A percentile compares a stretch with the other conserved stretches of the same genome.
Conservation (phyloP, 2,113 vertebrate genomes). For the Noturus placidus region DNA sequence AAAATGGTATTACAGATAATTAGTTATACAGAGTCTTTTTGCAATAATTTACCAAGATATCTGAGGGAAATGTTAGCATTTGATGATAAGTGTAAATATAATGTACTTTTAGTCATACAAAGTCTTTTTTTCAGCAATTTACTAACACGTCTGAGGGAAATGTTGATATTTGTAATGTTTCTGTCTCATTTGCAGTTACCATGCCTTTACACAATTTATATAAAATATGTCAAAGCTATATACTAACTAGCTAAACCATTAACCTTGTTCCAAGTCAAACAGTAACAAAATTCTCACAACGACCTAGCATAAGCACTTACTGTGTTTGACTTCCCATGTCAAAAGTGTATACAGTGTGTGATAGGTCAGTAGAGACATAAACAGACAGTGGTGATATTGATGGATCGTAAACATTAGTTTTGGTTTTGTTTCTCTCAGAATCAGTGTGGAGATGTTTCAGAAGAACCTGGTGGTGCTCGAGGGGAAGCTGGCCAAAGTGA, state of each 20-base stretch:
- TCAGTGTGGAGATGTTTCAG: slow-evolving; percentile 51
- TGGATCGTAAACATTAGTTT: neutral
- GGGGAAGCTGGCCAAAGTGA: slow-evolving; percentile 43
- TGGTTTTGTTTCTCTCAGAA: slow-evolving; percentile 28
- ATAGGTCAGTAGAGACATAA: neutral
- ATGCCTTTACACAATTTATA: neutral
- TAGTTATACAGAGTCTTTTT: neutral
- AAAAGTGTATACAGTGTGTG: neutral
- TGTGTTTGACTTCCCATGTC: neutral
- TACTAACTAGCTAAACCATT: neutral
- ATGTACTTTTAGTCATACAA: neutral
- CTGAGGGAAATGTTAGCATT: neutral
- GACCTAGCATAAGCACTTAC: neutral
- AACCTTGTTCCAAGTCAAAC: neutral
- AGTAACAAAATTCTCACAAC: neutral
- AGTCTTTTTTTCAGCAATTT: neutral
- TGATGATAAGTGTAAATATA: neutral
- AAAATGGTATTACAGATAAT: too few relatives aligned
- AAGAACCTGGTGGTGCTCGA: slow-evolving; percentile 52
- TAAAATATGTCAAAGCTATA: neutral
- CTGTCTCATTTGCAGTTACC: neutral
- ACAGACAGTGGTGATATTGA: neutral
- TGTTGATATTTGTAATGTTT: neutral
- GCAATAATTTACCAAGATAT: too few relatives aligned
- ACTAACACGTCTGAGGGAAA: neutral